Base-by-base conservation (phyloP, 2,797 vertebrate species). In the Sebastes alutus region DNA sequence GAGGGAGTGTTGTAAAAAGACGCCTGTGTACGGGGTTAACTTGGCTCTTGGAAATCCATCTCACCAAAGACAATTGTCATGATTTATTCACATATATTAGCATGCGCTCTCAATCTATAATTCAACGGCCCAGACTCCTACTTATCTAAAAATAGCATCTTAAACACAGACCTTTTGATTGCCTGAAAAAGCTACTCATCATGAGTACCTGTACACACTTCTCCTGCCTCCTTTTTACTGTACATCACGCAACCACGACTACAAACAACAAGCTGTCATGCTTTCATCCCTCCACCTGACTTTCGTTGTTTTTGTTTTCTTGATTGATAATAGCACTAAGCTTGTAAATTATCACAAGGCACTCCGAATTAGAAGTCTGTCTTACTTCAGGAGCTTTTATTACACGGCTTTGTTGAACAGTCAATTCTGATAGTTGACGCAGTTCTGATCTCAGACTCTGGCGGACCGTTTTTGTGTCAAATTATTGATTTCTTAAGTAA, bases 21-120 rank as follows among this genome's bases (percentile, higher is more conserved):
- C 6, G 62, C 35, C 52, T 58, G 77, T 61, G 73, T 64, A 77
- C 12, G 23, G 67, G 72, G 70, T 87, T 76, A 61, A 60, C 74
- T 75, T 69, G 75, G 76, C 81, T 83, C 72, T 65, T 4, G 58
- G 76, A 90, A 88, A 89, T 84, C 84, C 82, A 86, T 71, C 88
- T 87, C 78, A 83, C 77, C 75, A 82, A 87, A 93, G 75, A 92
- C 92, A 93, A 93, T 92, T 84, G 92, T 92, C 89, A 94, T 94
- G 89, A 94, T 95, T 95, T 95, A 94, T 94, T 95, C 93, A 95
- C 88, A 91, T 88, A 91, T 93, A 94, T 94, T 95, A 93, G 90
- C 92, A 93, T 89, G 88, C 84, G 62, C 88, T 86, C 93, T 86
- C 85, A 81, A 94, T 95, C 92, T 94, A 95, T 95, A 95, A 95